Base-by-base conservation (phyloP, 2,888 invertebrate species). In the Vandiemenella viatica region DNA sequence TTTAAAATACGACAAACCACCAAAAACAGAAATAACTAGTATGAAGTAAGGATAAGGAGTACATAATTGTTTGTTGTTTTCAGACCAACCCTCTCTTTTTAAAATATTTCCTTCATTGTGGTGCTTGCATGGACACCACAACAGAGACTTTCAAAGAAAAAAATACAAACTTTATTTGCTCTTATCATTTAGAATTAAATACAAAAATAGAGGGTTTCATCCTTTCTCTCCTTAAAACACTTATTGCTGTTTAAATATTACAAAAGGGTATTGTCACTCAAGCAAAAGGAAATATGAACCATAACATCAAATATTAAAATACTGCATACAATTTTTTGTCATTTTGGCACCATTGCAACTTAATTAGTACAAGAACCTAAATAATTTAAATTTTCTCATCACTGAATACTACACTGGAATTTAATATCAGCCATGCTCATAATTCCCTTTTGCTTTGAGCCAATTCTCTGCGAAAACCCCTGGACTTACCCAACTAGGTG, bases 201-300 rank as follows among this genome's bases (percentile, higher is more conserved):
- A 68, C 65, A 69, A 69, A 69, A 69, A 69, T 69, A 69, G 68
- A 68, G 68, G 67, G 67, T 67, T 65, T 64, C 63, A 65, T 65
- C 64, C 66, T 64, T 62, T 66, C 65, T 66, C 64, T 51, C 53
- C 48, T 51, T 51, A 50, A 51, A 66, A 67, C 64, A 63, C 65
- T 68, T 68, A 68, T 68, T 68, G 67, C 67, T 68, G 65, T 65
- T 55, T 51, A 65, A 20, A 65, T 63, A 63, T 62, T 61, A 63
- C 59, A 59, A 59, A 63, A 58, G 61, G 55, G 60, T 62, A 62
- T 60, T 59, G 59, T 60, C 59, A 59, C 59, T 54, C 55, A 50
- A 55, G 51, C 51, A 47, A 53, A 53, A 53, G 53, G 55, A 52
- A 55, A 51, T 50, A 48, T 50, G n/a, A n/a, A n/a, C n/a, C n/a